Evolutionary conservation across 2,797 vertebrate genomes (phyloP), one percentile per base, ranked within the genome.

Genomic region (Sebastes variabilis): DNA sequence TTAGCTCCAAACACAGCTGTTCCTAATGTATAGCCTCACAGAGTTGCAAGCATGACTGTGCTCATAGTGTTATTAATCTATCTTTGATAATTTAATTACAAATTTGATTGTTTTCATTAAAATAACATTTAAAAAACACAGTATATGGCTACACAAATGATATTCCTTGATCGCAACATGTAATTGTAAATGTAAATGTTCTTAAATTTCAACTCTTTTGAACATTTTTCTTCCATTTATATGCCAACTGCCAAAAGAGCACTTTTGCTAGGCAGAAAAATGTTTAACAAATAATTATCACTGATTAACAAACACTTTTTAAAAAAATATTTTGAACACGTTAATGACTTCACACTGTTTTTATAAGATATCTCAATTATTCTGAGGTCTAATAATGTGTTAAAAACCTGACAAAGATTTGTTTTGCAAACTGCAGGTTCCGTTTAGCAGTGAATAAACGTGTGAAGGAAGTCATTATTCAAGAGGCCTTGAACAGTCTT

Each of bases 401-500:
- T 58, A 77, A 73, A 59, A 81, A 38, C 36, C 25, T 22, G 18
- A 22, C 6, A 32, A 58, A 65, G 58, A 30, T 27, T 42, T 24
- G 12, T 66, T 49, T 56, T 18, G 46, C 24, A 75, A 58, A 52
- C 34, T 71, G 24, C 32, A 46, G 38, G 5, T 82, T 82, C 34
- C 6, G 34, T 67, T 79, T 30, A n/a, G 70, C 68, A 29, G 34
- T 25, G n/a, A 65, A 62, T 16, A 18, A 68, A 62, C 20, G 24
- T 46, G 52, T 77, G 30, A 67, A 84, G 55, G 7, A 77, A 54
- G 34, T 77, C 5, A 67, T 73, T 70, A 67, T 73, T 70, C 2
- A 6, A 7, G 12, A 60, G 42, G 10, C 25, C n/a, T 65, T 24
- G 18, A 55, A 58, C 58, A 65, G 12, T 27, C 9, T 67, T 61